Evolutionary conservation across 2,888 invertebrate genomes (phyloP).

Genomic region (Mantis religiosa): DNA sequence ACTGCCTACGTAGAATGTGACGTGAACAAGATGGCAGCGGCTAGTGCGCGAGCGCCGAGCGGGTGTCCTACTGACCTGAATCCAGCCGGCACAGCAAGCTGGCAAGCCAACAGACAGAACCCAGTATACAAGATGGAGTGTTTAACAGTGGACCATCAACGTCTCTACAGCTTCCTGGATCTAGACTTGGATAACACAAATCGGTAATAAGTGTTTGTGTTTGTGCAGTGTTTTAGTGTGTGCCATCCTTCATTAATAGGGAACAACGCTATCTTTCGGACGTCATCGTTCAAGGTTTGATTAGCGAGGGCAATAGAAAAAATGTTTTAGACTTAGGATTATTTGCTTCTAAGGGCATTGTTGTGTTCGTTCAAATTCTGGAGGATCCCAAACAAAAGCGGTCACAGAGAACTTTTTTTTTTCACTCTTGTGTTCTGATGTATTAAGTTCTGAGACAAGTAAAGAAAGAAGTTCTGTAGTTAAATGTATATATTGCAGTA

Average conservation of each 20-base stretch:
- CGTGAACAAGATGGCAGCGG: background rate
- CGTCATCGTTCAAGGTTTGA: background rate
- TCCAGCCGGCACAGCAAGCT: background rate
- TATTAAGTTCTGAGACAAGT: background rate
- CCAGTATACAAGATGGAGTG: background rate
- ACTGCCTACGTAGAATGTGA: background rate
- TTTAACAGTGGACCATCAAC: background rate
- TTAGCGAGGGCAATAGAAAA: background rate
- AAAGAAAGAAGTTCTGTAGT: no score
- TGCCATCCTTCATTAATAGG: background rate
- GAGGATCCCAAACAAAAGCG: background rate
- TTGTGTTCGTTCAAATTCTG: background rate
- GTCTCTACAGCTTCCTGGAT: background rate
- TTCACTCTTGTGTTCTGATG: background rate
- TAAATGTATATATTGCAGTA: no score
- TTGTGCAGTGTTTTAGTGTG: background rate
- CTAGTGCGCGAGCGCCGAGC: constrained; percentile 14
- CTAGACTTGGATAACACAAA: background rate
- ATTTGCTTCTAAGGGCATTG: no score
- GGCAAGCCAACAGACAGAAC: background rate
- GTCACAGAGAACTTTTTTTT: background rate
- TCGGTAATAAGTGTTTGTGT: background rate
- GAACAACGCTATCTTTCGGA: background rate
- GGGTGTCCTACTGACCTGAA: constrained; percentile 12
- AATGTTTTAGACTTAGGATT: background rate